These are phyloP conservation scores for Parapsyche elsis DNA, from an alignment of 1,140 invertebrate species.

Conservation along the genomic window DNA sequence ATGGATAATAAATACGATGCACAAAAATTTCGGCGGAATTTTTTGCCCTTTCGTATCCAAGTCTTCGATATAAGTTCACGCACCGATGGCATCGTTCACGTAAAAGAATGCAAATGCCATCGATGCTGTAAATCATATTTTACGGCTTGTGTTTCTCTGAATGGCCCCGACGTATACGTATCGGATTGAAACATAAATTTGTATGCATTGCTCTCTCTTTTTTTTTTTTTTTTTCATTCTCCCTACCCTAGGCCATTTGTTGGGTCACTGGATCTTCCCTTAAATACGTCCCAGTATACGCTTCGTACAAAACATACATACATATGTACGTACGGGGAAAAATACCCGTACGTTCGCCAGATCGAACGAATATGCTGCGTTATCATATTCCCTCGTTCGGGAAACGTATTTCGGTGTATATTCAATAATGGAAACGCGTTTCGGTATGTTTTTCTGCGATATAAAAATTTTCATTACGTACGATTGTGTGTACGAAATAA, in stretches of 20 bases:
- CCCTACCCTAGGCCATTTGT: constrained; percentile 1
- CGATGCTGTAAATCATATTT: constrained; percentile 32
- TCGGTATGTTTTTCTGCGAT: neutral
- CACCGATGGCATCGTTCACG: constrained; percentile 5
- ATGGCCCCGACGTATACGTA: neutral
- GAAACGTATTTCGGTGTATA: constrained; percentile 14
- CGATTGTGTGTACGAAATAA: too few relatives aligned
- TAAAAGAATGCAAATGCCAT: constrained; percentile 37
- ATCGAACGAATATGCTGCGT: constrained; percentile 28
- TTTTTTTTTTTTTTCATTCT: neutral
- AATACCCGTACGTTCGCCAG: neutral
- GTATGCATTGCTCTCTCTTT: neutral
- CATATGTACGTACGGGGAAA: neutral
- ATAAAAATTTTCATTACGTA: too few relatives aligned
- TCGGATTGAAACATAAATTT: constrained; percentile 5
- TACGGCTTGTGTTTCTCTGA: constrained; percentile 16
- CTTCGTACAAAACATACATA: neutral
- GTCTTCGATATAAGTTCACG: constrained; percentile 1
- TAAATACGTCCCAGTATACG: constrained; percentile 16
- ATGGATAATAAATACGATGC: neutral
- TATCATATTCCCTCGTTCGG: constrained; percentile 16
- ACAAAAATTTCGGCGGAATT: neutral
- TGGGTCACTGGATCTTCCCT: constrained; percentile 12
- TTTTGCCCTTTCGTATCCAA: neutral
- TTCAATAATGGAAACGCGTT: constrained; percentile 18